Percentiles rank a stretch among this genome's conserved stretches.
phyloP scores from a whole-genome alignment of 2,888 invertebrate genomes.

The Bombyx huttoni region DNA sequence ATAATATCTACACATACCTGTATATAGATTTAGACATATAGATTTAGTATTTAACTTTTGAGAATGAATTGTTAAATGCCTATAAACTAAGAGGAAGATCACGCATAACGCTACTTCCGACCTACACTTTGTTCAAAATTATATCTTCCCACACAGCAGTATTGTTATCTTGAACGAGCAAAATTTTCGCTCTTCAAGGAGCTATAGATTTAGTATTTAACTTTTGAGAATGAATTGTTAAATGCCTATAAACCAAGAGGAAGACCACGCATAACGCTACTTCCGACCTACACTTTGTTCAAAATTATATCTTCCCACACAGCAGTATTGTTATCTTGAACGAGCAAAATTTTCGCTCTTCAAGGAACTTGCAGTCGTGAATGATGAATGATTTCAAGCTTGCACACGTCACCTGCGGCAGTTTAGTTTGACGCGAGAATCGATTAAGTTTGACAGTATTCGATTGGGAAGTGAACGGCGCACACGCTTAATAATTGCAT shows the following conservation, averaged over 20 bases:
- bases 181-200: slow-evolving; percentile 30
- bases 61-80: neutral
- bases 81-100: slow-evolving; percentile 3
- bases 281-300: slow-evolving; percentile 19
- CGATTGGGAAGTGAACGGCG: slow-evolving; percentile 44
- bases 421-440: slow-evolving; percentile 42
- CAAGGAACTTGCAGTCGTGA: slow-evolving; percentile 35
- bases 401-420: slow-evolving; percentile 31
- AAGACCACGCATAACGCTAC: neutral
- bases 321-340: slow-evolving; percentile 24
- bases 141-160: slow-evolving; percentile 22
- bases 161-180: slow-evolving; percentile 23
- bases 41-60: slow-evolving; percentile 6
- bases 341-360: slow-evolving; percentile 24
- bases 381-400: slow-evolving; percentile 36
- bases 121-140: slow-evolving; percentile 23
- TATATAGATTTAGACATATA: too few species aligned
- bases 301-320: slow-evolving; percentile 22
- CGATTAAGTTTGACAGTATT: slow-evolving; percentile 61
- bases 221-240: neutral
- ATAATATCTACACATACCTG: slow-evolving; percentile 32
- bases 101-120: neutral
- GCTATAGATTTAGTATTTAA: slow-evolving; percentile 8
- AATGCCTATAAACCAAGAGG: slow-evolving; percentile 4
- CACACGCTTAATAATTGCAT: slow-evolving; percentile 43